phyloP scores from a whole-genome alignment of 37 sponge, comb jelly and placozoan genomes.

The Chondrilla cf. caribensis region DNA sequence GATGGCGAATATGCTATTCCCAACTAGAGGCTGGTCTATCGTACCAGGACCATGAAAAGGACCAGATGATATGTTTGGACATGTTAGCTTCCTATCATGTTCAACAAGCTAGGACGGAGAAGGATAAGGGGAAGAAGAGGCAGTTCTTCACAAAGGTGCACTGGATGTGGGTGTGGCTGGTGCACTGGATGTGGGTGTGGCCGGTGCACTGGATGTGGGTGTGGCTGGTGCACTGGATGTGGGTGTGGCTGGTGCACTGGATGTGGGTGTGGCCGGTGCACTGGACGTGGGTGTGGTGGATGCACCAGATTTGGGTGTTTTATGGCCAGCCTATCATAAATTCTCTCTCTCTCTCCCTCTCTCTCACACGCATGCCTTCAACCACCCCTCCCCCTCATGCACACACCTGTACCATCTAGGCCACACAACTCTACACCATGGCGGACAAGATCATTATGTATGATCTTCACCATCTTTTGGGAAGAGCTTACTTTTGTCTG shows the following conservation, averaged over 20 bases:
- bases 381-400: constrained; percentile 6
- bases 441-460: constrained; percentile 99
- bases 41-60: constrained; percentile 85
- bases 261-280: not conserved
- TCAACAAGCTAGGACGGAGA: constrained; percentile 75
- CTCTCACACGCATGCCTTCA: not conserved
- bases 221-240: too few species aligned
- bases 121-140: constrained; percentile 70
- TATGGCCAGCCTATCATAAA: not conserved
- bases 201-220: not conserved
- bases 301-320: too few species aligned
- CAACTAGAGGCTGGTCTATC: constrained; percentile 70
- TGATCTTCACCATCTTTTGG: constrained; percentile 87
- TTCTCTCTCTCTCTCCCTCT: not conserved
- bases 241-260: not conserved
- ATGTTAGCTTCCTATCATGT: constrained; percentile 91
- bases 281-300: not conserved
- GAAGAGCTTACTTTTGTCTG: constrained; percentile 93
- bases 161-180: not conserved
- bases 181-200: too few species aligned
- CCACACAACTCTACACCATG: constrained; percentile 85
- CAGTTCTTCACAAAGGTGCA: constrained; percentile 79
- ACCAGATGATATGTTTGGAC: constrained; percentile 92
- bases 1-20: too few species aligned
- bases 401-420: constrained; percentile 32